Evolutionary conservation across 2,797 vertebrate genomes (phyloP).

Genomic region (Amblyopsis hoosieri): DNA sequence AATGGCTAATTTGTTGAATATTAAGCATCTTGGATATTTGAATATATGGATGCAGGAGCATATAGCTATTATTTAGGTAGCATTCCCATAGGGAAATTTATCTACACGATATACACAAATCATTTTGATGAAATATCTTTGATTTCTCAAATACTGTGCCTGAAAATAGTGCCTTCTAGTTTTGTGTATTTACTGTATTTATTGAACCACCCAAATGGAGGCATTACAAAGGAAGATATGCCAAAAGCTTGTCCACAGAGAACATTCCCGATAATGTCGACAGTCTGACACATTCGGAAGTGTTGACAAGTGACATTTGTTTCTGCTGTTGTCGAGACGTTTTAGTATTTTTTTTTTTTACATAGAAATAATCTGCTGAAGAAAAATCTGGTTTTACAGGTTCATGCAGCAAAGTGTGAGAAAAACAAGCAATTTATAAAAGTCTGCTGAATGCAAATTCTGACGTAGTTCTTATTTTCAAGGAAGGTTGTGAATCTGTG

Average conservation of each 20-base stretch:
- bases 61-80: not conserved
- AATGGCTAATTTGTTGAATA: conserved; percentile 15
- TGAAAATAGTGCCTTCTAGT: conserved; percentile 34
- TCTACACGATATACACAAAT: conserved; percentile 11
- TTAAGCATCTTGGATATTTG: too few species aligned
- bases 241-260: conserved; percentile 61
- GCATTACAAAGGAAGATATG: conserved; percentile 56
- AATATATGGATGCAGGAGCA: not conserved
- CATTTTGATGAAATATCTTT: conserved; percentile 59
- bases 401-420: conserved; percentile 61
- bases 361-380: conserved; percentile 25
- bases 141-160: conserved; percentile 37
- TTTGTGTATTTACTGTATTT: conserved; percentile 47
- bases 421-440: conserved; percentile 59
- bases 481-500: conserved; percentile 33
- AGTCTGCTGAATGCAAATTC: conserved; percentile 51
- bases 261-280: conserved; percentile 44
- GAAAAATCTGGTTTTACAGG: conserved; percentile 61
- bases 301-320: conserved; percentile 44
- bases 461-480: conserved; percentile 15
- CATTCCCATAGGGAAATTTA: conserved; percentile 8
- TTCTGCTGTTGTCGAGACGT: too few species aligned
- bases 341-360: not conserved
- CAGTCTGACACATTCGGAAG: conserved; percentile 37
- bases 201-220: conserved; percentile 34